phyloP scores from a whole-genome alignment of 2,113 vertebrate species.

The Carassius auratus region DNA sequence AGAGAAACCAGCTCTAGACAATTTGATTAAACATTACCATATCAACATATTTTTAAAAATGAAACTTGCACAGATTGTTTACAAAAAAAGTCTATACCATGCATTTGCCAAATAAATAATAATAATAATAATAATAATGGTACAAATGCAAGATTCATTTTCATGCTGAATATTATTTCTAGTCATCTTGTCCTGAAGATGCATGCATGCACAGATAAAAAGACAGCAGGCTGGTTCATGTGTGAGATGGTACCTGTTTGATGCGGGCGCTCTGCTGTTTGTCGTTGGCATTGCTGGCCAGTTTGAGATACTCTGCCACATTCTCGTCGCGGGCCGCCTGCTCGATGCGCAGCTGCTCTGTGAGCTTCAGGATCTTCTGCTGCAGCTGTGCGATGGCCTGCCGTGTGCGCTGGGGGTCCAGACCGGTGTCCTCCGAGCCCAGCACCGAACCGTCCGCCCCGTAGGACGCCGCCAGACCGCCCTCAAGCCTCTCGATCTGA shows the following conservation, averaged over 20 bases:
- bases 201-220: too few species aligned
- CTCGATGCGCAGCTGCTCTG: slow-evolving; percentile 95
- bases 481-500: slow-evolving; percentile 92
- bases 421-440: slow-evolving; percentile 80
- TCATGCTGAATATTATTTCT: too few species aligned
- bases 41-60: too few species aligned
- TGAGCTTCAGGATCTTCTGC: slow-evolving; percentile 96
- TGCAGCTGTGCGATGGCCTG: slow-evolving; percentile 92
- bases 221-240: too few species aligned
- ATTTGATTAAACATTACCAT: too few species aligned
- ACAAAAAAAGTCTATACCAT: too few species aligned
- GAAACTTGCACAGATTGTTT: too few species aligned
- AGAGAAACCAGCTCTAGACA: too few species aligned
- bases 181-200: too few species aligned
- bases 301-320: slow-evolving; percentile 93
- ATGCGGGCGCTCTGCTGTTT: slow-evolving; percentile 93
- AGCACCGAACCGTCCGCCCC: slow-evolving; percentile 83
- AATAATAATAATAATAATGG: too few species aligned
- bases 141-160: too few species aligned
- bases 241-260: slow-evolving; percentile 77
- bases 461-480: slow-evolving; percentile 83
- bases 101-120: too few species aligned
- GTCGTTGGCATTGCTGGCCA: slow-evolving; percentile 90
- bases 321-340: slow-evolving; percentile 94
- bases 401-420: slow-evolving; percentile 92